phyloP scores from a whole-genome alignment of 2,888 invertebrate species.

The Microchrysa polita region DNA sequence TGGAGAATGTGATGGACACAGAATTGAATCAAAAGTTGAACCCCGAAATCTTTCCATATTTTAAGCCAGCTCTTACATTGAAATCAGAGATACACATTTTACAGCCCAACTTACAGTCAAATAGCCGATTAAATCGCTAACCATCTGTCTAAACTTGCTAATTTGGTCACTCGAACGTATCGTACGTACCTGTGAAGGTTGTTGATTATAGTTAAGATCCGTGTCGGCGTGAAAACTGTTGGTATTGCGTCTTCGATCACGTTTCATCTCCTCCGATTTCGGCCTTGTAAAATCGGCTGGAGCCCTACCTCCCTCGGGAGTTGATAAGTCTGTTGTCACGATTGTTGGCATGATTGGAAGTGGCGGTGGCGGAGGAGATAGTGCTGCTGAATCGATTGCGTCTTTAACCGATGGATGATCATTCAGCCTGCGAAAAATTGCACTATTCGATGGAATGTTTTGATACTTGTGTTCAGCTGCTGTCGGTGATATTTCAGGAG shows the following conservation, averaged over 20 bases:
- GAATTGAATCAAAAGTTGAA: too few relatives aligned
- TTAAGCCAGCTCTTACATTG: too few relatives aligned
- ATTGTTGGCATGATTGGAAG: slow-evolving; percentile 17
- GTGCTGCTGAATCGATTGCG: slow-evolving; percentile 29
- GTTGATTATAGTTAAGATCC: slow-evolving; percentile 39
- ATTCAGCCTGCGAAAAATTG: slow-evolving; percentile 53
- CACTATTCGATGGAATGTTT: slow-evolving; percentile 59
- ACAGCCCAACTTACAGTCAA: too few relatives aligned
- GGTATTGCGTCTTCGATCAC: slow-evolving; percentile 41
- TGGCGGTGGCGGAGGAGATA: slow-evolving; percentile 38
- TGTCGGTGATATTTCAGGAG: slow-evolving; percentile 28
- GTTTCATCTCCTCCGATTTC: slow-evolving; percentile 14
- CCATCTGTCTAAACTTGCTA: too few relatives aligned
- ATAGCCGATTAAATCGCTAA: too few relatives aligned
- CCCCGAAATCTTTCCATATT: too few relatives aligned
- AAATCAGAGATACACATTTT: too few relatives aligned
- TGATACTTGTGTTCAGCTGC: slow-evolving; percentile 59
- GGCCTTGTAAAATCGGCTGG: slow-evolving; percentile 12
- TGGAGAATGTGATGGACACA: too few relatives aligned
- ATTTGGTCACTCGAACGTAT: too few relatives aligned
- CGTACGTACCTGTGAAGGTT: slow-evolving; percentile 46
- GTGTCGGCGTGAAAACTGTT: slow-evolving; percentile 40
- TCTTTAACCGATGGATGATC: slow-evolving; percentile 6
- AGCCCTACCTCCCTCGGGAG: background rate
- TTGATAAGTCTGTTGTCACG: slow-evolving; percentile 16